Percentiles rank a stretch among this genome's conserved stretches.
phyloP scores from a whole-genome alignment of 2,113 vertebrate genomes.

The Sciurus niger region DNA sequence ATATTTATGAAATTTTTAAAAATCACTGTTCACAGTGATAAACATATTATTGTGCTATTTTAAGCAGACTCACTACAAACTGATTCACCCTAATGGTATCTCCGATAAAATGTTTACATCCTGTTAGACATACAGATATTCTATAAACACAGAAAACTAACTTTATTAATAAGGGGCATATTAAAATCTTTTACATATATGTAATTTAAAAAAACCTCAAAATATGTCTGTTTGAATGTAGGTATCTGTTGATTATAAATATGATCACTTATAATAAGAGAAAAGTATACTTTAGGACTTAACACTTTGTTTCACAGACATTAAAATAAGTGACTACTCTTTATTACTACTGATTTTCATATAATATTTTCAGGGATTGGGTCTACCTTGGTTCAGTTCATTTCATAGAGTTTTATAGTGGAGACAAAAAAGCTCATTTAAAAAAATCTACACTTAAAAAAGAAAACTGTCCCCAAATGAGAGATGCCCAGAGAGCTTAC shows the following conservation, averaged over 20 bases:
- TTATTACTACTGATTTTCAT: background rate
- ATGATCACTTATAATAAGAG: background rate
- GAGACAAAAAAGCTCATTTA: background rate
- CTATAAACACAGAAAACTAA: background rate
- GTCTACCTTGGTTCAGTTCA: background rate
- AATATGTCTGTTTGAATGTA: conserved; percentile 11
- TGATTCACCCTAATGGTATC: background rate
- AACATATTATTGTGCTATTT: background rate
- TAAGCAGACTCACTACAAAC: background rate
- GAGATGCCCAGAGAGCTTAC: background rate
- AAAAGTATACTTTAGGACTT: background rate
- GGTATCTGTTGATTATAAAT: background rate
- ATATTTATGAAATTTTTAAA: background rate
- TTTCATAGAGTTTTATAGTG: background rate
- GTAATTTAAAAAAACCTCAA: background rate
- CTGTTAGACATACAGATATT: background rate
- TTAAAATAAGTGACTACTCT: background rate
- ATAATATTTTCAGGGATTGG: background rate
- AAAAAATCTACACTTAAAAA: background rate
- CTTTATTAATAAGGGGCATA: background rate
- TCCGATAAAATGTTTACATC: background rate
- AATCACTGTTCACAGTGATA: background rate
- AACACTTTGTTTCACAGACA: background rate
- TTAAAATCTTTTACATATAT: background rate
- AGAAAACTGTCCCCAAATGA: background rate